Percentiles rank a stretch among this genome's conserved stretches.
Evolutionary conservation across 1,140 invertebrate genomes (phyloP).

Genomic region (Heliconius hermathena): DNA sequence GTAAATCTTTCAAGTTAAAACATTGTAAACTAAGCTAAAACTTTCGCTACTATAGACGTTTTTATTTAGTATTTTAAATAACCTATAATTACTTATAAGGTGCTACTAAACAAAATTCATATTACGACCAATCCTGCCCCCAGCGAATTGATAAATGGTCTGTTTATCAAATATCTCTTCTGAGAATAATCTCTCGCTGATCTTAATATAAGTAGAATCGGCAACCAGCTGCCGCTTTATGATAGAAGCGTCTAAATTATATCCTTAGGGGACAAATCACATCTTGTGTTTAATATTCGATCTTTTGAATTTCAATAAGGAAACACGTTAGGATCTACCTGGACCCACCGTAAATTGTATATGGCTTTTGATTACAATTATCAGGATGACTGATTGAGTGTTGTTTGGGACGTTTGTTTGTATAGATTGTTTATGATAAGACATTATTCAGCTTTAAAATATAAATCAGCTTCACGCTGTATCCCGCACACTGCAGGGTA

Average conservation of each 20-base stretch:
- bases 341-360: constrained; percentile 54
- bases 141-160: constrained; percentile 71
- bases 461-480: too few species aligned
- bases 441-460: constrained; percentile 5
- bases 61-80: constrained; percentile 4
- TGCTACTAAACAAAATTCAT: constrained; percentile 58
- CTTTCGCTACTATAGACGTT: neutral
- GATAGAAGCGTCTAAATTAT: constrained; percentile 67
- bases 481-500: too few species aligned
- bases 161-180: constrained; percentile 76
- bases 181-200: constrained; percentile 58
- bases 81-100: constrained; percentile 4
- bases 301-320: constrained; percentile 70
- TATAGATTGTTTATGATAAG: constrained; percentile 31
- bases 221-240: constrained; percentile 69
- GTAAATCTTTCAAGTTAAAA: too few species aligned
- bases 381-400: constrained; percentile 39
- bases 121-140: constrained; percentile 52
- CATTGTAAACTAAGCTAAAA: neutral
- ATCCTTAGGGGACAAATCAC: constrained; percentile 67
- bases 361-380: constrained; percentile 48
- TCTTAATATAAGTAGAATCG: constrained; percentile 58
- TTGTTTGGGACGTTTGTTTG: constrained; percentile 41
- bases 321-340: constrained; percentile 43
- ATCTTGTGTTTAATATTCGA: constrained; percentile 62